These are phyloP conservation scores for Piscicola geometra DNA, from an alignment of 2,888 invertebrate genomes.

Conservation along the genomic window DNA sequence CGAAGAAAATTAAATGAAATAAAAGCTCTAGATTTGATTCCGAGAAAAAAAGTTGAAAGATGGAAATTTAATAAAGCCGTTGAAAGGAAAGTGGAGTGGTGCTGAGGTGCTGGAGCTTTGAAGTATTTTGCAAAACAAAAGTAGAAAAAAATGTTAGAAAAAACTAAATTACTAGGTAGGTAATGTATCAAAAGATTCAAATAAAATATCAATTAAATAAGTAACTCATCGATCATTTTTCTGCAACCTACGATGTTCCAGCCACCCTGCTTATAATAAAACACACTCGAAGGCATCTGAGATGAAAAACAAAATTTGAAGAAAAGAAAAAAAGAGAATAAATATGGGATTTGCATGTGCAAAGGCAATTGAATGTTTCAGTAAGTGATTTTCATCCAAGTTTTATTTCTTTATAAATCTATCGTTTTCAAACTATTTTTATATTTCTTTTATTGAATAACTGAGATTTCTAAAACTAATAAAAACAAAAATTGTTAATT, in stretches of 20 bases:
- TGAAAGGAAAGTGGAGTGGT: neutral
- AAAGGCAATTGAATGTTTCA: neutral
- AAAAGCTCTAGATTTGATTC: too few relatives aligned
- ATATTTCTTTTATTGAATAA: too few relatives aligned
- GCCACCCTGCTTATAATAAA: neutral
- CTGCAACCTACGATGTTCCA: neutral
- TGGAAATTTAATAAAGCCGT: neutral
- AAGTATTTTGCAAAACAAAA: conserved; percentile 4
- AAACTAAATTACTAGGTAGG: neutral
- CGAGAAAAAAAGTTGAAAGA: conserved; percentile 1
- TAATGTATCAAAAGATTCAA: neutral
- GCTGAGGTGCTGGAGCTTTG: neutral
- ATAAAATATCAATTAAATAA: neutral
- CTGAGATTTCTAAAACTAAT: too few relatives aligned
- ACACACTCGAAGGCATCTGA: neutral
- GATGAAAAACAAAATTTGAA: neutral
- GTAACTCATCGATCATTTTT: neutral
- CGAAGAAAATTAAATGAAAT: too few relatives aligned
- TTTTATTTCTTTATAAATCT: neutral
- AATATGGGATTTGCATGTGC: conserved; percentile 10
- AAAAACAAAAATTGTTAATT: too few relatives aligned
- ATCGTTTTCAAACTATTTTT: too few relatives aligned
- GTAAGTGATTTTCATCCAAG: neutral
- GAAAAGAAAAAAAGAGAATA: neutral
- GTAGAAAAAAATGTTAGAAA: neutral